Percentiles rank a stretch among this genome's conserved stretches.
These are phyloP conservation scores for Strix aluco DNA, from an alignment of 2,113 vertebrate genomes.

Conservation along the genomic window DNA sequence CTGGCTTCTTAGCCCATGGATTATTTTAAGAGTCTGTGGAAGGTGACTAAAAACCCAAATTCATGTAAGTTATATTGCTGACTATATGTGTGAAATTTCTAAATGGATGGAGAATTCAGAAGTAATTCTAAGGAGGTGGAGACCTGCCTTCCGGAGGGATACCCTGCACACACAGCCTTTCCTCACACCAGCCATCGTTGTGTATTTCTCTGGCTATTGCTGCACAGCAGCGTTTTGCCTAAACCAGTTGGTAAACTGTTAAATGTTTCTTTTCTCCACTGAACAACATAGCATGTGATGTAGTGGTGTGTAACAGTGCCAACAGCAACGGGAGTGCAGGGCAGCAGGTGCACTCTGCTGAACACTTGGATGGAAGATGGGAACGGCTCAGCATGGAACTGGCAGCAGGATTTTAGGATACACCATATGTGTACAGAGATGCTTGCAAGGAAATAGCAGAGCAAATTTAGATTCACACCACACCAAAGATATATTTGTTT, in stretches of 20 bases:
- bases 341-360: background rate
- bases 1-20: background rate
- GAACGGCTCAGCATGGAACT: background rate
- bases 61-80: background rate
- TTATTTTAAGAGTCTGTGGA: background rate
- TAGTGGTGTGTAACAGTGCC: background rate
- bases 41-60: background rate
- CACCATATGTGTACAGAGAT: background rate
- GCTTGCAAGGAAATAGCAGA: background rate
- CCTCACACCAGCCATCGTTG: fast-evolving
- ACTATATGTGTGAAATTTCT: background rate
- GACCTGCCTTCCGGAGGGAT: background rate
- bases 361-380: background rate
- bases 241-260: background rate
- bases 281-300: background rate
- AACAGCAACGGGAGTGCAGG: background rate
- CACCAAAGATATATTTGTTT: background rate
- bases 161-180: fast-evolving
- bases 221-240: background rate
- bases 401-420: background rate
- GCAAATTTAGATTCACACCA: background rate
- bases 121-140: background rate
- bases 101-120: background rate
- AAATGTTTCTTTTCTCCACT: background rate
- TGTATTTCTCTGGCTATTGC: fast-evolving